A percentile compares a stretch with the other conserved stretches of the same genome.
phyloP scores from a whole-genome alignment of 2,888 invertebrate genomes.

The Aphodius granarius region DNA sequence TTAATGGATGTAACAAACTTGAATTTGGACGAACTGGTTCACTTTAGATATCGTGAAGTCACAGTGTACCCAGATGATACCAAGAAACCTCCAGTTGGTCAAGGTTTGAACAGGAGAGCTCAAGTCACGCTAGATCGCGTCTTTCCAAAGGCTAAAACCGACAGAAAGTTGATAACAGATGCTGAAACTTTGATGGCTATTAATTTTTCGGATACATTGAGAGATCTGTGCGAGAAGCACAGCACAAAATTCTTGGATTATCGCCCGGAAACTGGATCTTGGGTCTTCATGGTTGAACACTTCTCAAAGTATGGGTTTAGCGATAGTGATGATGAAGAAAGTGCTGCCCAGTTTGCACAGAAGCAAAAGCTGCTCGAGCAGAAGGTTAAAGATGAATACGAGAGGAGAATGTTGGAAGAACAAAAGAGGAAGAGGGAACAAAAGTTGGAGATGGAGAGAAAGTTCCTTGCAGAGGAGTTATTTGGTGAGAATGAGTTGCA shows the following conservation, averaged over 20 bases:
- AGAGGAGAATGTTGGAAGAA: not conserved
- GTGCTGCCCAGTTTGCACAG: conserved; percentile 1
- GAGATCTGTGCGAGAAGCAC: conserved; percentile 82
- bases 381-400: not conserved
- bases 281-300: conserved; percentile 95
- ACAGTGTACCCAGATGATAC: conserved; percentile 91
- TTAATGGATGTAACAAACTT: conserved; percentile 82
- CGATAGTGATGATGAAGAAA: conserved; percentile 81
- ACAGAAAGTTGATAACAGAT: conserved; percentile 77
- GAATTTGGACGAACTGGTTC: conserved; percentile 86
- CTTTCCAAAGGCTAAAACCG: conserved; percentile 89
- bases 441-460: conserved; percentile 10
- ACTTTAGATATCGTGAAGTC: conserved; percentile 92
- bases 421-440: not conserved
- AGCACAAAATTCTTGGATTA: conserved; percentile 93
- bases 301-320: conserved; percentile 89
- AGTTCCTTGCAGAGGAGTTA: not conserved
- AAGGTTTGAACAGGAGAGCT: conserved; percentile 83
- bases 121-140: conserved; percentile 91
- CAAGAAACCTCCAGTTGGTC: conserved; percentile 84
- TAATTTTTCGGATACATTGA: conserved; percentile 84
- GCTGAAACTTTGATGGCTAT: conserved; percentile 74
- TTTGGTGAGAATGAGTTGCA: not conserved
- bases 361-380: not conserved
- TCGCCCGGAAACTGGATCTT: conserved; percentile 92